Percentiles rank a stretch among this genome's conserved stretches.
Conservation (phyloP, 2,113 vertebrate species). For the Eubucco bourcierii region DNA sequence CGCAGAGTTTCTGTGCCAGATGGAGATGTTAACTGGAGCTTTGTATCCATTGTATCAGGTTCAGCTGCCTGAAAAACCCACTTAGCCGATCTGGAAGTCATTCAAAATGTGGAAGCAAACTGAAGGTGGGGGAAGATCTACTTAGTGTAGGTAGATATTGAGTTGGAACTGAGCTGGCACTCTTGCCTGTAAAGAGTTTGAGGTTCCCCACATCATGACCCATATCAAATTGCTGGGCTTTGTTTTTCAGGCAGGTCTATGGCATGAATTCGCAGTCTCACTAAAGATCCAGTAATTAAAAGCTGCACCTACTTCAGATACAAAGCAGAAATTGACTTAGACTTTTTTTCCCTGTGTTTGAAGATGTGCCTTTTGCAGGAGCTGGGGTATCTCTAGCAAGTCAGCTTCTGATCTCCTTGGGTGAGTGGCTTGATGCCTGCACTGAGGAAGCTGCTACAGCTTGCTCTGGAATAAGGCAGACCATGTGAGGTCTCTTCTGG, state of each 20-base stretch:
- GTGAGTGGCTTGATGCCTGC: neutral
- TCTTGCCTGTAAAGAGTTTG: neutral
- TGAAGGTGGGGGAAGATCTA: neutral
- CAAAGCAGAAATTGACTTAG: neutral
- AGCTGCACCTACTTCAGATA: neutral
- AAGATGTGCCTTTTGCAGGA: neutral
- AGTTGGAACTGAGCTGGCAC: neutral
- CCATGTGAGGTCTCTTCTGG: fast-evolving
- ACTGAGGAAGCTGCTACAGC: fast-evolving
- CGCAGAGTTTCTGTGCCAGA: neutral
- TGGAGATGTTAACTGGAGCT: neutral
- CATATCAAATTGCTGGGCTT: neutral
- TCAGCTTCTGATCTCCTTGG: neutral
- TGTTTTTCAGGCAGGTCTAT: neutral
- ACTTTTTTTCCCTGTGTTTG: neutral
- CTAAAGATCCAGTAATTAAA: neutral
- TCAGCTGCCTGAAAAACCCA: neutral
- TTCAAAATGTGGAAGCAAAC: neutral
- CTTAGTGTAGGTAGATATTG: neutral
- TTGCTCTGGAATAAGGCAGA: neutral
- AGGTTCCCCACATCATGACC: fast-evolving
- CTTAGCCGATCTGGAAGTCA: neutral
- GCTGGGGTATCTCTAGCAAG: neutral
- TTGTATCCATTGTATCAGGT: neutral
- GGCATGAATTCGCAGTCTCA: neutral